Base-by-base conservation (phyloP, 2,797 vertebrate species). In the Protosalanx chinensis region DNA sequence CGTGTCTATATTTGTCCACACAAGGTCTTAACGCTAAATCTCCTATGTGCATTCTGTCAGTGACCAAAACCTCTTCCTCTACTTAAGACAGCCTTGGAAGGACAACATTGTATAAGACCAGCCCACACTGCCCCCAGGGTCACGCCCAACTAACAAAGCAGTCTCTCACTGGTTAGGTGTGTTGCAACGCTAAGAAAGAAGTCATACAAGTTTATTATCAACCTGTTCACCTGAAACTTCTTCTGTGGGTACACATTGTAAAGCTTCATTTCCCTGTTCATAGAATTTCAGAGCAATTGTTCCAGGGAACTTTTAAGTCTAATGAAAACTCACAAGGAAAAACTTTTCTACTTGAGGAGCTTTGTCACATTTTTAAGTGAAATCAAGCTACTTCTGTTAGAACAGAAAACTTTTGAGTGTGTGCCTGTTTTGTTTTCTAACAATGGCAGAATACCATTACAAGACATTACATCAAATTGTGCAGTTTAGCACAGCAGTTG, bases 1-100 rank as follows among this genome's bases (percentile, higher is more conserved):
- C 2, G 66, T 1, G 70, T 75, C 80, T 76, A 75, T 67, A 77
- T 83, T 73, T 74, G 68, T 76, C 71, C 78, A 53, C 1, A 57
- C 4, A 57, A 82, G 60, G 81, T 83, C 84, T 81, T 73, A 35
- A 67, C 72, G 51, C 72, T 83, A 81, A 87, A 78, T 59, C 86
- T 68, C 76, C 66, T 62, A 23, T 65, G 13, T 73, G 79, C 66
- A 73, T 76, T 86, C 81, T 89, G 82, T 78, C 74, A 73, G 76
- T 65, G 58, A 77, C 60, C 67, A 53, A 76, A 75, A 72, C 74
- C 83, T 75, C 74, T 58, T 67, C 18, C 78, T 79, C 75, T 71
- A 84, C 61, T 79, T 71, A 81, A 79, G 61, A 71, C 62, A 67
- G 63, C 51, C 53, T 63, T 81, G 84, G 79, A 73, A 82, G 76